Conservation (phyloP, 2,797 vertebrate species). For the Gallinago solitaria region DNA sequence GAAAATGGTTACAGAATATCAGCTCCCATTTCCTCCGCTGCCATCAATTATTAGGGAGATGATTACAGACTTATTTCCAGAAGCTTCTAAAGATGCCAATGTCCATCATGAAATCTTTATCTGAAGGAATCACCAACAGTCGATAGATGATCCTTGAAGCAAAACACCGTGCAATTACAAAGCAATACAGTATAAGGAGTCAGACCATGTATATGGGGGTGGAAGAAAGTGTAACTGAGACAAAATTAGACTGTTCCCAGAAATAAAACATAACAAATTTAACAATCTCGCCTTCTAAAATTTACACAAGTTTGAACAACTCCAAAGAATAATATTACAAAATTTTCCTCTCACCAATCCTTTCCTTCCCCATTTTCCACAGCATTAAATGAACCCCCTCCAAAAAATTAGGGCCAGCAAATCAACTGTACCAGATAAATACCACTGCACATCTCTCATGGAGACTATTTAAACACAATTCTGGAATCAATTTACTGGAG, state of each 20-base stretch:
- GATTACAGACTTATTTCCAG: slow-evolving; percentile 10
- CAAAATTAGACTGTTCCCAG: slow-evolving; percentile 20
- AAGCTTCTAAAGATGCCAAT: neutral
- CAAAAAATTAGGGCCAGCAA: neutral
- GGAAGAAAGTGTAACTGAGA: neutral
- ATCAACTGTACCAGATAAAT: neutral
- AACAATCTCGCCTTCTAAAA: neutral
- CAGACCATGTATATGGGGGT: neutral
- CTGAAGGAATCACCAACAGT: neutral
- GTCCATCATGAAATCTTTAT: neutral
- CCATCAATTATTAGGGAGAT: neutral
- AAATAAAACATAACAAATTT: neutral
- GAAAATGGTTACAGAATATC: neutral
- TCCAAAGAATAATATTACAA: neutral
- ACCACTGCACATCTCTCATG: neutral
- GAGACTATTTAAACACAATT: neutral
- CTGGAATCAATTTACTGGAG: neutral
- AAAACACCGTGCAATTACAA: neutral
- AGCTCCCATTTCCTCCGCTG: neutral
- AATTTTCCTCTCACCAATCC: neutral
- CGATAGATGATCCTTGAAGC: neutral
- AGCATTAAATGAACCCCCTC: neutral
- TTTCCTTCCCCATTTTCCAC: neutral
- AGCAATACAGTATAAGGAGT: neutral
- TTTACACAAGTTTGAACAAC: neutral